Evolutionary conservation across 2,888 invertebrate genomes (phyloP), one percentile per base, ranked within the genome.

Genomic region (Bruchidius siliquastri): DNA sequence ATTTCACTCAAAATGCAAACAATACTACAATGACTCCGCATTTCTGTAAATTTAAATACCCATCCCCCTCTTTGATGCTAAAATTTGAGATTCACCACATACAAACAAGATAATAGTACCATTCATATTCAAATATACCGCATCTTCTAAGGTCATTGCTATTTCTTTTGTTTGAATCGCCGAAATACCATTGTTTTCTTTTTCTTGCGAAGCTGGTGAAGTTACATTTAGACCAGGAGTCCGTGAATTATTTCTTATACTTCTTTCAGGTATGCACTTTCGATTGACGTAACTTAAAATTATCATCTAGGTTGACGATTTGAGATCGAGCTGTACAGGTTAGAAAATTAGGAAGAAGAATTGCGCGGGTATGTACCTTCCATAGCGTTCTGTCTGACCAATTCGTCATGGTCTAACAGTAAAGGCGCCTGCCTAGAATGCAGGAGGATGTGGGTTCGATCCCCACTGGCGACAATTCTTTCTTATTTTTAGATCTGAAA

Each of bases 1-100:
- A 30, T 70, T 49, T 49, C 32, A 70, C 70, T 30, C 22, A 20
- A 70, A 70, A 68, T 22, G 8, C 22, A 22, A 68, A 68, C 68
- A 68, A 68, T 22, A 68, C 68, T 68, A 68, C 8, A 13, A 71
- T 22, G 22, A 49, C 49, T 49, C 49, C 49, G 13, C 49, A 18
- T 13, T 49, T 49, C 49, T 49, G 13, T 8, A 49, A 49, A 49
- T 49, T 49, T 49, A 49, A 49, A 49, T 49, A 49, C 49, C 49
- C 49, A 49, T 8, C 49, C 49, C 49, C 49, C 49, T 49, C 49
- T 49, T 49, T 49, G 18, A 13, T 49, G 1, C 18, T 4, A 49
- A 49, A 49, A 49, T 49, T 1, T 49, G 6, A 13, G 49, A 49
- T 49, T 49, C 49, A 13, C 49, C 49, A 49, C 13, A 49, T 49